Evolutionary conservation across 2,113 vertebrate genomes (phyloP), one percentile per base, ranked within the genome.

Genomic region (Tricholaema leucomelas): DNA sequence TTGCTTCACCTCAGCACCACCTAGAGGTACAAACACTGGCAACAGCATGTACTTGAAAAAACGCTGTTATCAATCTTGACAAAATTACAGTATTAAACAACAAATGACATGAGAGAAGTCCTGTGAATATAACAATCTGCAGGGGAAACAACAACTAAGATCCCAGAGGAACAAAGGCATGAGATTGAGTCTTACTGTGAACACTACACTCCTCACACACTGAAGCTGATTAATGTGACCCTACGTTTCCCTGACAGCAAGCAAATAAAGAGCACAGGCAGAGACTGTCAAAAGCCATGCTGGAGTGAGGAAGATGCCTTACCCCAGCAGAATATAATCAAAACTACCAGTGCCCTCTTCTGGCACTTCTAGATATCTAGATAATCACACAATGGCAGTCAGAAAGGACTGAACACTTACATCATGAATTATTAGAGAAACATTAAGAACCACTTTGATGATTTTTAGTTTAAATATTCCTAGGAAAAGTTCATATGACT

Each of bases 341-440:
- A 21, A 90, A 36, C 27, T 4, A 92, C n/a, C 84, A 88, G 87
- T 93, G 96, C 88, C 92, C 88, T 94, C 93, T 93, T 92, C 95
- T 91, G 92, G 86, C 42, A 64, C 72, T 42, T 33, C 52, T 24
- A 83, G 67, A 42, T 35, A 89, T 35, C 6, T 24, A 56, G 23
- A 58, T 27, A 36, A 12, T 50, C 48, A 46, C 18, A 38, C 4
- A 58, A 31, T 23, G 0, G 42, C 2, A 65, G 25, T 12, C 28
- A 74, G 56, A 77, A 64, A 59, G 8, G 18, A 8, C 3, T 2
- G 14, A 61, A 5, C 25, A 36, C 9, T 85, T 58, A 33, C 30
- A 28, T 11, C 8, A 76, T 35, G 5, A 78, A 72, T 44, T 21
- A 13, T 28, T 30, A 65, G 1, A 59, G 28, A 58, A 81, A 84